These are phyloP conservation scores for Probosciger aterrimus DNA, from an alignment of 2,113 vertebrate species.

Conservation along the genomic window DNA sequence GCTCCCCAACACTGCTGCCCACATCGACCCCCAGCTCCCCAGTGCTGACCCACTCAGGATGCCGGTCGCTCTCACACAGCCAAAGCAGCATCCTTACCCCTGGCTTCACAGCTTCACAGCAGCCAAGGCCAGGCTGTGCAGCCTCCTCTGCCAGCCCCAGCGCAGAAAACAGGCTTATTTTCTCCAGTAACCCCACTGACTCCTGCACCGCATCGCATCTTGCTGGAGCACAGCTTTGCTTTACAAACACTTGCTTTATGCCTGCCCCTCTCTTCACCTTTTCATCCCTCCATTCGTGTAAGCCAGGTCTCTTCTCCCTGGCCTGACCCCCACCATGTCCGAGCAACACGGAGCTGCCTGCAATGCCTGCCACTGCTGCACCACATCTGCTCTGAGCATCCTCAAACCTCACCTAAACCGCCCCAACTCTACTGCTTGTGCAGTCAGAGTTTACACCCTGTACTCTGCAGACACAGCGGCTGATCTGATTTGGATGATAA, in stretches of 20 bases:
- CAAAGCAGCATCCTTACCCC: not conserved
- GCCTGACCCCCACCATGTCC: accelerated
- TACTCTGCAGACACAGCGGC: not conserved
- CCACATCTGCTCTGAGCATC: not conserved
- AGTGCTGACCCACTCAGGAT: not conserved
- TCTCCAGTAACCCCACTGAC: not conserved
- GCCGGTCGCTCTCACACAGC: accelerated
- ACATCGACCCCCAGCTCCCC: accelerated
- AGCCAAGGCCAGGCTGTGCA: not conserved
- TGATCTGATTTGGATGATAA: slow-evolving; percentile 34
- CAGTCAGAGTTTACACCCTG: not conserved
- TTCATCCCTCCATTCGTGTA: accelerated
- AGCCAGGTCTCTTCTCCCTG: not conserved
- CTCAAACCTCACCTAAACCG: not conserved
- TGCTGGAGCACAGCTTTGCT: not conserved
- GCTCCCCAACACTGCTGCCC: accelerated
- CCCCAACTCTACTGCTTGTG: accelerated
- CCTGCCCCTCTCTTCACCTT: not conserved
- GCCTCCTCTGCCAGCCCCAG: accelerated
- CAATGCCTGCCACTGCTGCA: accelerated
- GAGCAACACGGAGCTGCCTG: accelerated
- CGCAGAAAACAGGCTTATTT: not conserved
- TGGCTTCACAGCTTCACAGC: accelerated
- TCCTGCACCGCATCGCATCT: accelerated
- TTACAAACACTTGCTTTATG: not conserved